Conservation (phyloP, 92 coral and sea anemone genomes). For the Micromussa lordhowensis region DNA sequence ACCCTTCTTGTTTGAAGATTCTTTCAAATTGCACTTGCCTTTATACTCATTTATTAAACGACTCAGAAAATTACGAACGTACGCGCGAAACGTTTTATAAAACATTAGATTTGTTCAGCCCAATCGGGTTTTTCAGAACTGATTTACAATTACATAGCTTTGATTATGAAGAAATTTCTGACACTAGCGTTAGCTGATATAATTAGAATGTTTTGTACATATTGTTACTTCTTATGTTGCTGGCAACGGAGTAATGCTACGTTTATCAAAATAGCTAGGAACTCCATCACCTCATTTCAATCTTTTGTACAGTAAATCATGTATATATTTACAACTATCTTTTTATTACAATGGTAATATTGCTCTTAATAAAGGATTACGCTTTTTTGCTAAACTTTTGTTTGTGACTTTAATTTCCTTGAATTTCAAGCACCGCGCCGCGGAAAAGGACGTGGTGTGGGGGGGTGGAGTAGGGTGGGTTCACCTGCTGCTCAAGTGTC, state of each 20-base stretch:
- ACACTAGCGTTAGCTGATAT: neutral
- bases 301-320: constrained; percentile 11
- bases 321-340: neutral
- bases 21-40: too few species aligned
- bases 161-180: neutral
- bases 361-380: constrained; percentile 14
- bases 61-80: too few species aligned
- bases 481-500: too few species aligned
- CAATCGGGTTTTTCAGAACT: too few species aligned
- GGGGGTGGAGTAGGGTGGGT: neutral
- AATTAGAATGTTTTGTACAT: neutral
- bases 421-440: neutral
- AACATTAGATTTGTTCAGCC: too few species aligned
- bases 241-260: neutral
- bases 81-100: too few species aligned
- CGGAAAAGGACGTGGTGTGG: too few species aligned
- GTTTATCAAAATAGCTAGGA: neutral
- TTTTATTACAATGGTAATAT: neutral
- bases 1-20: neutral
- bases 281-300: neutral
- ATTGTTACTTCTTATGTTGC: neutral
- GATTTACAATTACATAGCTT: neutral
- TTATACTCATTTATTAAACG: too few species aligned
- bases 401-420: neutral
- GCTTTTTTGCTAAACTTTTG: neutral